Base-by-base conservation (phyloP, 2,113 vertebrate species). In the Fregata magnificens region DNA sequence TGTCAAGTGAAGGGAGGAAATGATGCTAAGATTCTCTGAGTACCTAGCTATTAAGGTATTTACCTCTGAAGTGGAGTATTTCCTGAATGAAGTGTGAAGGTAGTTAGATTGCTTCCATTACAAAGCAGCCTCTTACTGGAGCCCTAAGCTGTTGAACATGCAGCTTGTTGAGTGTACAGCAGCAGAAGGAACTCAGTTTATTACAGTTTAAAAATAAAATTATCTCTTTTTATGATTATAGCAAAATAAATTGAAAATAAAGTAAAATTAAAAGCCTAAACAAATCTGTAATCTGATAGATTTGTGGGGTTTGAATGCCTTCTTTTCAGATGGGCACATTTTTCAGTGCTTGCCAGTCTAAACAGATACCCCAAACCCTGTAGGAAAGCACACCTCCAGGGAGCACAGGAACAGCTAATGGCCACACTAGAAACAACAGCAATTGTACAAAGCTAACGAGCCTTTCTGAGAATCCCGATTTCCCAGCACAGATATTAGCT, bases 51-150 rank as follows among this genome's bases (percentile, higher is more conserved):
- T 71, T 31, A 66, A 94, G 70, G 71, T n/a, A 26, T 95, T 93
- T 93, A 70, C 88, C 86, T 78, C 83, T 40, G 26, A 90, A 97
- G 92, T 62, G 76, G 83, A 72, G 77, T 55, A 63, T 97, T 97
- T 97, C 97, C 95, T 87, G 92, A 45, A 82, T 55, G 88, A 96
- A 72, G 95, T 91, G 90, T 63, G 84, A 93, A 84, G 63, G 53
- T 8, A 25, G 10, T 40, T 36, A 47, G 42, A 47, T 81, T 62
- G 49, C 90, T 69, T 16, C 88, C 38, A n/a, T 52, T 4, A 95
- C 92, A 96, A 95, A 96, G 88, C 90, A 34, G 82, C 38, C 90
- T 92, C 95, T 96, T 8, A 93, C 73, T 16, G 38, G 21, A 78
- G 72, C 44, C 56, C 70, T 29, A 11, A 63, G 32, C 59, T 78